Evolutionary conservation across 2,888 invertebrate genomes (phyloP).

Genomic region (Cosmia trapezina): DNA sequence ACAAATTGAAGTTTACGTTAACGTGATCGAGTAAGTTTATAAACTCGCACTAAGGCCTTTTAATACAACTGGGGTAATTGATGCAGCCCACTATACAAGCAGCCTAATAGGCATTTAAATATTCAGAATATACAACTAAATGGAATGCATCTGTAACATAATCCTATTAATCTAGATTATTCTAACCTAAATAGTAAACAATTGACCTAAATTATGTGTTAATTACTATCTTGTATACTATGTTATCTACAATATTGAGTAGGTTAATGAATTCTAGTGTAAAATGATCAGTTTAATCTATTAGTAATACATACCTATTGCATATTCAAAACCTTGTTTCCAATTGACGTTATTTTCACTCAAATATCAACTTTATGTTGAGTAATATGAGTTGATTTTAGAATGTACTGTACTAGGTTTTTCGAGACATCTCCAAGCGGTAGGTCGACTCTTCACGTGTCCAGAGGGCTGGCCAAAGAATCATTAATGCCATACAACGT

Average conservation of each 20-base stretch:
- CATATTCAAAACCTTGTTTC: conserved; percentile 1
- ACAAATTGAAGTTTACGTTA: no score
- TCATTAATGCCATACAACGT: no score
- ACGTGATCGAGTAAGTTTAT: no score
- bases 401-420: no score
- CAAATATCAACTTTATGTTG: no score
- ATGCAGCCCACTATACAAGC: no score
- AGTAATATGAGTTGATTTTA: background rate
- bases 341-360: background rate
- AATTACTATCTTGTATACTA: conserved; percentile 18
- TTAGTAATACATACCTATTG: background rate
- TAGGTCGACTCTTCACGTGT: no score
- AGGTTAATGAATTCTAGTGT: conserved; percentile 20
- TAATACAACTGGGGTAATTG: no score
- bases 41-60: no score
- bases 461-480: no score
- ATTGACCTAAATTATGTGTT: conserved; percentile 43
- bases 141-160: conserved; percentile 7
- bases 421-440: no score
- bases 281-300: background rate
- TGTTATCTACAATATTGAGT: conserved; percentile 22
- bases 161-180: conserved; percentile 41
- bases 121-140: conserved; percentile 6
- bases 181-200: conserved; percentile 38
- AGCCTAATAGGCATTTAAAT: conserved; percentile 1